Evolutionary conservation across 2,888 invertebrate species (phyloP).

Genomic region (Archaeoteleia sp.): DNA sequence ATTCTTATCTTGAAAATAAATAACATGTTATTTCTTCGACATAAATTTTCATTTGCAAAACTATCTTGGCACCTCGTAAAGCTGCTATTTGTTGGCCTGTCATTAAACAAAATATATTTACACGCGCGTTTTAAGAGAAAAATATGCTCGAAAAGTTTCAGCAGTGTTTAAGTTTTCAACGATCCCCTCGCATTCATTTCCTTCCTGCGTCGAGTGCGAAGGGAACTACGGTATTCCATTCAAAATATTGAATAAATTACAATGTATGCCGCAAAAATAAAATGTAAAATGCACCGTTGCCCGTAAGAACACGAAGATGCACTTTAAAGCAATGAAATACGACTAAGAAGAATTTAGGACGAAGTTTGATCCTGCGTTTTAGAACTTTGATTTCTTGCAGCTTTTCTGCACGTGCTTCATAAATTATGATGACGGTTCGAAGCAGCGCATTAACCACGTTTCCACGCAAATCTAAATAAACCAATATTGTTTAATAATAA

Average conservation of each 20-base stretch:
- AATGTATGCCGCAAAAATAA: constrained; percentile 6
- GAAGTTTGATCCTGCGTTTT: constrained; percentile 1
- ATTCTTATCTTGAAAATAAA: too few relatives aligned
- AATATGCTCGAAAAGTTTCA: neutral
- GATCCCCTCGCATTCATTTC: neutral
- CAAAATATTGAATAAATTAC: constrained; percentile 15
- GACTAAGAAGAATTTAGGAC: constrained; percentile 5
- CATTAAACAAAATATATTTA: neutral
- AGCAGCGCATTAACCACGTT: too few relatives aligned
- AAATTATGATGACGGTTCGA: too few relatives aligned
- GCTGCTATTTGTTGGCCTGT: neutral
- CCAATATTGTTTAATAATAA: too few relatives aligned
- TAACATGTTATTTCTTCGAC: too few relatives aligned
- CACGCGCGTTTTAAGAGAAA: neutral
- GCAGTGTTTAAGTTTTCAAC: neutral
- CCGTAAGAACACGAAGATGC: constrained; percentile 5
- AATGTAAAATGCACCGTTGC: constrained; percentile 6
- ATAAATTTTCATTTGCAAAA: too few relatives aligned
- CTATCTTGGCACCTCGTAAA: too few relatives aligned
- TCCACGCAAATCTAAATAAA: too few relatives aligned
- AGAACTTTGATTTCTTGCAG: constrained; percentile 4
- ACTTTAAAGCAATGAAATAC: constrained; percentile 10
- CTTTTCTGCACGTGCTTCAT: neutral
- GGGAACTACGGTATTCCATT: constrained; percentile 8
- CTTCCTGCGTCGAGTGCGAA: neutral